Evolutionary conservation across 2,888 invertebrate genomes (phyloP).

Genomic region (Acanthosepion esculentum): DNA sequence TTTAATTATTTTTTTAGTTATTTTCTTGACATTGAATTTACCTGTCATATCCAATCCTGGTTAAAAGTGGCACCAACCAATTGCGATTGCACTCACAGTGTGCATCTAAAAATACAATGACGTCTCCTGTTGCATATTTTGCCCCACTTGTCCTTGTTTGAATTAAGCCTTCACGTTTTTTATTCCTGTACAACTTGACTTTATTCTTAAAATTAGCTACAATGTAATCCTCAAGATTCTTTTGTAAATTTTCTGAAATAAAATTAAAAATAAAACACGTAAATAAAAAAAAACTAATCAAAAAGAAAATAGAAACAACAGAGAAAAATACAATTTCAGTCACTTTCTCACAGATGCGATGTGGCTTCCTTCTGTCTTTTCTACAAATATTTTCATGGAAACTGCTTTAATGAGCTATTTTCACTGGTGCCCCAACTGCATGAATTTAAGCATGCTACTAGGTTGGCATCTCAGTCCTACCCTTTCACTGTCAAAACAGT

Average conservation of each 20-base stretch:
- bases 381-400: too few relatives aligned
- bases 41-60: constrained; percentile 90
- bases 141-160: constrained; percentile 92
- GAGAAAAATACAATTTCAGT: too few relatives aligned
- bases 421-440: too few relatives aligned
- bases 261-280: not conserved
- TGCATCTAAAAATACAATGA: constrained; percentile 96
- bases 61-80: constrained; percentile 95
- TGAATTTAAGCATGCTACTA: too few relatives aligned
- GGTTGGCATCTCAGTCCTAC: too few relatives aligned
- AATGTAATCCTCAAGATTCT: constrained; percentile 89
- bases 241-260: constrained; percentile 81
- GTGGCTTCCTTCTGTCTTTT: too few relatives aligned
- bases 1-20: too few relatives aligned
- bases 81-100: constrained; percentile 94
- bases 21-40: constrained; percentile 53
- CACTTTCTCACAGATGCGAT: too few relatives aligned
- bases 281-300: not conserved
- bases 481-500: too few relatives aligned
- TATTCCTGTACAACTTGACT: constrained; percentile 90
- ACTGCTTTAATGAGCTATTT: too few relatives aligned
- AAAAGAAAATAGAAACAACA: too few relatives aligned
- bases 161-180: constrained; percentile 92
- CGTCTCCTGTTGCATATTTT: constrained; percentile 90
- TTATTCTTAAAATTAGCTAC: constrained; percentile 87